These are phyloP conservation scores for Drosophila acutilabella DNA, from an alignment of 2,888 invertebrate species.

Conservation along the genomic window DNA sequence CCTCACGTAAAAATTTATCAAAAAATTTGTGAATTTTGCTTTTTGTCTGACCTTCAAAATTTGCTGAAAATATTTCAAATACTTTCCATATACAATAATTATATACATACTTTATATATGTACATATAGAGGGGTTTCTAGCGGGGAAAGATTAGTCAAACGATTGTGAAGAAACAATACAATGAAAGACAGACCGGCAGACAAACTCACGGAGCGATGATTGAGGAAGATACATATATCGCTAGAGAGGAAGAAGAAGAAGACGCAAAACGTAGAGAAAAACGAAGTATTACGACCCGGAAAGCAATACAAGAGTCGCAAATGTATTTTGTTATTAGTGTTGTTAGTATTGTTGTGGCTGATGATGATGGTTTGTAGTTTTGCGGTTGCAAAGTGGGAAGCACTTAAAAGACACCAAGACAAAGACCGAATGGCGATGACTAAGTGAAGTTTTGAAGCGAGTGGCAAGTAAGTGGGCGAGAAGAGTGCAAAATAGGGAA, in stretches of 20 bases:
- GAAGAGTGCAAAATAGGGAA: neutral
- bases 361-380: conserved; percentile 24
- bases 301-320: conserved; percentile 57
- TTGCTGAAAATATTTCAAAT: conserved; percentile 18
- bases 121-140: neutral
- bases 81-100: conserved; percentile 6
- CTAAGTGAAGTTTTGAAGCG: conserved; percentile 17
- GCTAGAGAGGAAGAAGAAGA: neutral
- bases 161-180: conserved; percentile 5
- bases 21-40: conserved; percentile 22
- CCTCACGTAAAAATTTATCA: conserved; percentile 25
- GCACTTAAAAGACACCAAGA: conserved; percentile 54
- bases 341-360: conserved; percentile 6
- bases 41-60: conserved; percentile 34
- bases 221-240: neutral
- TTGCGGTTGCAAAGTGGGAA: conserved; percentile 64
- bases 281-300: conserved; percentile 41
- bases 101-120: neutral
- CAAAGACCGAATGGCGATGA: conserved; percentile 29
- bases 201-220: neutral
- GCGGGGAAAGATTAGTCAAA: conserved; percentile 8
- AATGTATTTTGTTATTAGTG: conserved; percentile 30
- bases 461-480: conserved; percentile 9
- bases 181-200: conserved; percentile 22
- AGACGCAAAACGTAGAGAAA: neutral